These are phyloP conservation scores for Rhinopithecus roxellana DNA, from an alignment of 2,113 vertebrate species.

Conservation along the genomic window DNA sequence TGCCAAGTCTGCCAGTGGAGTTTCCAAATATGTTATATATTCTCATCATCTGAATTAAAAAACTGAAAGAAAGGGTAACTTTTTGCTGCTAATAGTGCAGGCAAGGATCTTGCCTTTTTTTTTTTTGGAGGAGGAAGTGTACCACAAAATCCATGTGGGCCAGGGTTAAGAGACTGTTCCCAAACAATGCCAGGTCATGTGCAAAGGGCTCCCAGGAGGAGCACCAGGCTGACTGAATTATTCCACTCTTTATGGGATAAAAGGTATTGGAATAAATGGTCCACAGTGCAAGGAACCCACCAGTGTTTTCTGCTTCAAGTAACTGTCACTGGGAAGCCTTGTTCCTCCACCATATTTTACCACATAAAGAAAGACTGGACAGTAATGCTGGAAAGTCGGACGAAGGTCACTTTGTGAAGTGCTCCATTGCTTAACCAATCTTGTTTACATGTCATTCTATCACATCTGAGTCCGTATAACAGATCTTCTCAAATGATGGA, in stretches of 20 bases:
- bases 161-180: not conserved
- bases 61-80: slow-evolving; percentile 41
- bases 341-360: not conserved
- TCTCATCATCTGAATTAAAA: slow-evolving; percentile 66
- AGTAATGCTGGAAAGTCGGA: not conserved
- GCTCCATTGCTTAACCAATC: not conserved
- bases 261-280: not conserved
- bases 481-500: not conserved
- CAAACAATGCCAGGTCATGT: not conserved
- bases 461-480: not conserved
- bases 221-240: not conserved
- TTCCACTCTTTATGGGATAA: not conserved
- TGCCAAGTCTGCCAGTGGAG: slow-evolving; percentile 55
- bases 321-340: not conserved
- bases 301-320: not conserved
- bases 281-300: not conserved
- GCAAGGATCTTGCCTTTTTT: not conserved
- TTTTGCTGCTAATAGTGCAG: slow-evolving; percentile 40
- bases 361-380: not conserved
- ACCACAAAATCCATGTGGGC: not conserved
- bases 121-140: not conserved
- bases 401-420: not conserved
- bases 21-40: slow-evolving; percentile 64
- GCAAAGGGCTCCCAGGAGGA: not conserved
- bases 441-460: not conserved